Percentiles rank a stretch among this genome's conserved stretches.
These are phyloP conservation scores for Drosophila basisetae DNA, from an alignment of 2,888 invertebrate genomes.

Conservation along the genomic window DNA sequence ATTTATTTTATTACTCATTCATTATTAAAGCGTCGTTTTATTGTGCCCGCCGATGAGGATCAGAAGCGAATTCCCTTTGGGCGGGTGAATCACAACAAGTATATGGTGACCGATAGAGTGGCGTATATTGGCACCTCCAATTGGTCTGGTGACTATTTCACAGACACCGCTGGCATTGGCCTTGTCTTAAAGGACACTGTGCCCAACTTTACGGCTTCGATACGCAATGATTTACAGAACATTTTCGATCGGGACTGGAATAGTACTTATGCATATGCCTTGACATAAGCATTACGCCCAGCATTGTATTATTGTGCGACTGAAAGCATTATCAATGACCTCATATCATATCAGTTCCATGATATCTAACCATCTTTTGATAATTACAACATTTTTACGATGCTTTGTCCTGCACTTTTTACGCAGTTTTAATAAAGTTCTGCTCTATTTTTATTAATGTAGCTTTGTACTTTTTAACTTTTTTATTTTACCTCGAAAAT, in stretches of 20 bases:
- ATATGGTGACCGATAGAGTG: slow-evolving; percentile 98
- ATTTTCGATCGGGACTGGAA: slow-evolving; percentile 97
- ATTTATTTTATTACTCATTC: not conserved
- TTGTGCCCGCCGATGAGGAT: slow-evolving; percentile 92
- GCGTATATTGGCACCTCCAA: slow-evolving; percentile 99
- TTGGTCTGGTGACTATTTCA: slow-evolving; percentile 99
- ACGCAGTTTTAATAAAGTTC: slow-evolving; percentile 30
- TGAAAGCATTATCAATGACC: not conserved
- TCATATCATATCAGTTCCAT: slow-evolving; percentile 3
- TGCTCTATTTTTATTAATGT: slow-evolving; percentile 15
- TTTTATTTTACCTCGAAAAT: not conserved
- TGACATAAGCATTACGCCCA: slow-evolving; percentile 15
- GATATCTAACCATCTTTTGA: slow-evolving; percentile 1
- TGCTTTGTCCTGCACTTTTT: slow-evolving; percentile 3
- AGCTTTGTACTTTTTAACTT: not conserved
- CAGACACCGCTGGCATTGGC: slow-evolving; percentile 94
- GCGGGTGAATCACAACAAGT: slow-evolving; percentile 99
- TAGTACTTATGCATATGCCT: slow-evolving; percentile 89
- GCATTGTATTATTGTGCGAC: not conserved
- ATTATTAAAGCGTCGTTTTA: slow-evolving; percentile 87
- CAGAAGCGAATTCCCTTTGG: slow-evolving; percentile 94
- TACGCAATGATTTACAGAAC: slow-evolving; percentile 91
- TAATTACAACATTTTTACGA: slow-evolving; percentile 22
- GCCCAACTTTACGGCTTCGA: slow-evolving; percentile 85
- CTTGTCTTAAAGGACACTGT: slow-evolving; percentile 87